Evolutionary conservation across 1,140 invertebrate species (phyloP).

Genomic region (Phthorimaea operculella): DNA sequence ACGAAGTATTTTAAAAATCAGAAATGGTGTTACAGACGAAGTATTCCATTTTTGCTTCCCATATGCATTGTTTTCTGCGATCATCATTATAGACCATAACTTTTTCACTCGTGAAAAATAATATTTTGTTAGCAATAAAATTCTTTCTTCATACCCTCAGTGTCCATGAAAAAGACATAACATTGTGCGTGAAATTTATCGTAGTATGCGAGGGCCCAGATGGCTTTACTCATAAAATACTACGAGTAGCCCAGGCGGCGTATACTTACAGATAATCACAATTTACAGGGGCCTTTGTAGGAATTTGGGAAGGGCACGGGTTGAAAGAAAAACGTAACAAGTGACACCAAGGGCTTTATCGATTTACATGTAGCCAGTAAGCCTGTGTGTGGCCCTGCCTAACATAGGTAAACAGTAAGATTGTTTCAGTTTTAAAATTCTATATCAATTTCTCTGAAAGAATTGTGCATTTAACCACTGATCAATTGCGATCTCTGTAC

Average conservation of each 20-base stretch:
- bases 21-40: no score
- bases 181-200: slow-evolving; percentile 45
- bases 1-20: no score
- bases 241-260: slow-evolving; percentile 49
- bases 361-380: no score
- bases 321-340: no score
- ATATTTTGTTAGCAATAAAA: slow-evolving; percentile 44
- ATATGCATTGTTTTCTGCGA: neutral
- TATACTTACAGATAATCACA: slow-evolving; percentile 59
- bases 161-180: slow-evolving; percentile 58
- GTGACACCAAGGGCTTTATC: no score
- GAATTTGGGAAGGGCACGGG: slow-evolving; percentile 23
- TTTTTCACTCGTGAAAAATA: slow-evolving; percentile 27
- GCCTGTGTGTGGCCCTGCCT: no score
- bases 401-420: no score
- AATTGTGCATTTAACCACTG: no score
- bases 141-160: slow-evolving; percentile 37
- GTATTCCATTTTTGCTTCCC: neutral
- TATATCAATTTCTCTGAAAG: no score
- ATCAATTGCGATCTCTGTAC: no score
- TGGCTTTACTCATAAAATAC: slow-evolving; percentile 63
- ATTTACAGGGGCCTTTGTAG: slow-evolving; percentile 48
- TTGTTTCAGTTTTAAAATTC: no score
- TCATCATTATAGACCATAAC: slow-evolving; percentile 22
- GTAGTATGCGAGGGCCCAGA: slow-evolving; percentile 38